Evolutionary conservation across 2,797 vertebrate species (phyloP).

Genomic region (Sebastolobus alascanus): DNA sequence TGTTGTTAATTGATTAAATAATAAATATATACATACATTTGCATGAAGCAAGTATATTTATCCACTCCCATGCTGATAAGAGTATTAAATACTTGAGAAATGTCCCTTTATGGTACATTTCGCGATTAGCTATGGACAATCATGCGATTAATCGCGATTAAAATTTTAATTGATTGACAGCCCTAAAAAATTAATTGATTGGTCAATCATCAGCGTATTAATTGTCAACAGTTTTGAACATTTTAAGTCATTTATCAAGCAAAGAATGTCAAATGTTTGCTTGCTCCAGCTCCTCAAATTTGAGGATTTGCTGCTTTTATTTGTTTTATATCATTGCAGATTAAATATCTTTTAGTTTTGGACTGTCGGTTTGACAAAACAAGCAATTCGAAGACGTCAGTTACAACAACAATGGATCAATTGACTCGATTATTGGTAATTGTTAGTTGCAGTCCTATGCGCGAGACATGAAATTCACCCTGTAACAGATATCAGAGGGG

Average conservation of each 20-base stretch:
- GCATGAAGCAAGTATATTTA: no score
- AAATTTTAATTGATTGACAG: no score
- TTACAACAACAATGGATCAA: neutral
- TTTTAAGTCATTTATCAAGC: neutral
- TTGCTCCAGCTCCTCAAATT: neutral
- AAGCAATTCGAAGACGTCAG: neutral
- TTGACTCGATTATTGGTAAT: neutral
- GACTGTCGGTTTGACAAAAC: neutral
- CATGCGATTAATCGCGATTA: no score
- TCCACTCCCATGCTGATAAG: no score
- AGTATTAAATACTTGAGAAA: no score
- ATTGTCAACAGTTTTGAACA: neutral
- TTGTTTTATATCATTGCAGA: neutral
- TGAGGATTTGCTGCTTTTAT: neutral
- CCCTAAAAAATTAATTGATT: neutral
- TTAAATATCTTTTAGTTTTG: neutral
- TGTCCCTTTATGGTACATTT: no score
- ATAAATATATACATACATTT: no score
- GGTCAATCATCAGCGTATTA: neutral
- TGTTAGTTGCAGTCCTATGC: neutral
- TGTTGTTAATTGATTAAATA: no score
- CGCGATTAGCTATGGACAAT: no score
- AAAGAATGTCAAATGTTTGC: neutral
- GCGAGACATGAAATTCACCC: neutral
- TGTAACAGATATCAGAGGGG: conserved; percentile 18